Percentiles rank a stretch among this genome's conserved stretches.
Evolutionary conservation across 1,140 invertebrate genomes (phyloP).

Genomic region (Drosophila jambulina): DNA sequence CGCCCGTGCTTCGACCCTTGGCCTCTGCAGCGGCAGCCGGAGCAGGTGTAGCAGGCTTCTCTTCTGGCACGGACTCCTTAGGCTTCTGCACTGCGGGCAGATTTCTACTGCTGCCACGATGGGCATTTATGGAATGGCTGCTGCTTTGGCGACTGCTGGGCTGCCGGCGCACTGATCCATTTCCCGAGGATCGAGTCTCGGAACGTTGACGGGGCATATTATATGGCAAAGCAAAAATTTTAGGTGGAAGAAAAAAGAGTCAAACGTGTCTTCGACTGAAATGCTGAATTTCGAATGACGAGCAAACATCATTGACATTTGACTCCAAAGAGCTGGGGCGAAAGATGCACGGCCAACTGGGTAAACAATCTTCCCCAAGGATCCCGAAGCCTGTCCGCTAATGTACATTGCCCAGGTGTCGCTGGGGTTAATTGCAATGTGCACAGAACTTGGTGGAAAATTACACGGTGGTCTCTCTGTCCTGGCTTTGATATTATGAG

Average conservation of each 20-base stretch:
- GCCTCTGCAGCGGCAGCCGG: slow-evolving; percentile 26
- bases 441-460: slow-evolving; percentile 10
- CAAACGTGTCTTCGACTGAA: slow-evolving; percentile 11
- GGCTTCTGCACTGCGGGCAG: slow-evolving; percentile 50
- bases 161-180: slow-evolving; percentile 22
- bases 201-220: slow-evolving; percentile 69
- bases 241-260: slow-evolving; percentile 5
- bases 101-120: slow-evolving; percentile 28
- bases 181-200: slow-evolving; percentile 20
- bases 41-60: background rate
- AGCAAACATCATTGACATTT: background rate
- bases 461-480: background rate
- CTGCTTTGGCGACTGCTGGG: slow-evolving; percentile 18
- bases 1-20: slow-evolving; percentile 45
- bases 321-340: background rate
- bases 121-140: slow-evolving; percentile 15
- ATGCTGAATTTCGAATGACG: slow-evolving; percentile 58
- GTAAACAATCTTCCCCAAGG: background rate
- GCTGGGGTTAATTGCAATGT: slow-evolving; percentile 24
- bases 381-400: background rate
- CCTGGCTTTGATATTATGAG: slow-evolving; percentile 1
- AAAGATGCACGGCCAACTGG: slow-evolving; percentile 17
- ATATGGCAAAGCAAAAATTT: background rate
- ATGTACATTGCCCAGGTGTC: background rate
- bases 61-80: slow-evolving; percentile 28